These are phyloP conservation scores for Trinectes maculatus DNA, from an alignment of 2,113 vertebrate genomes.

Conservation along the genomic window DNA sequence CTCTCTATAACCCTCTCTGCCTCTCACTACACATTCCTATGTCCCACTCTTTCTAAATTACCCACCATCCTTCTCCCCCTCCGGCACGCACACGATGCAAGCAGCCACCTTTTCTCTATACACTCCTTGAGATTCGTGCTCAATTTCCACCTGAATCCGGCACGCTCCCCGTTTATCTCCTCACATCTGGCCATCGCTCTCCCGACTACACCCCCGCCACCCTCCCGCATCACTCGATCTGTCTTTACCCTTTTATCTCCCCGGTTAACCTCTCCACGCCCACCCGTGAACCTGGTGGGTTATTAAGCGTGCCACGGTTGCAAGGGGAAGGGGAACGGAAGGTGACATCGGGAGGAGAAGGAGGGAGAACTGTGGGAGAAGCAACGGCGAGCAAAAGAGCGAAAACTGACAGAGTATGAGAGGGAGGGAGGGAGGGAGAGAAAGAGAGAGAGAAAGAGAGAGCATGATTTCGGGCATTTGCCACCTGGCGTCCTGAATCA, in stretches of 20 bases:
- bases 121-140: constrained; percentile 64
- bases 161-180: constrained; percentile 58
- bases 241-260: constrained; percentile 67
- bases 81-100: constrained; percentile 41
- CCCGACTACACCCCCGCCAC: constrained; percentile 33
- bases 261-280: constrained; percentile 67
- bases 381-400: constrained; percentile 39
- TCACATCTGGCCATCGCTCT: constrained; percentile 62
- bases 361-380: constrained; percentile 29
- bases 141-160: constrained; percentile 63
- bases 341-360: constrained; percentile 8
- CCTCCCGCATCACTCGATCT: constrained; percentile 55
- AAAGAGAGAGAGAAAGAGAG: constrained; percentile 45
- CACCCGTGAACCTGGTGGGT: constrained; percentile 54
- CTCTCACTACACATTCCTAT: constrained; percentile 75
- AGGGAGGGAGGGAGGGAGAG: constrained; percentile 44
- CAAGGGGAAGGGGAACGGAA: constrained; percentile 11
- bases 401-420: constrained; percentile 32
- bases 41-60: constrained; percentile 75
- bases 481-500: constrained; percentile 79
- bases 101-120: constrained; percentile 24
- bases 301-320: constrained; percentile 66
- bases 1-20: constrained; percentile 77
- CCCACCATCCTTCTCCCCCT: constrained; percentile 53
- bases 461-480: constrained; percentile 72